Percentiles rank a stretch among this genome's conserved stretches.
These are phyloP conservation scores for Chelonus formosanus DNA, from an alignment of 2,888 invertebrate species.

Conservation along the genomic window DNA sequence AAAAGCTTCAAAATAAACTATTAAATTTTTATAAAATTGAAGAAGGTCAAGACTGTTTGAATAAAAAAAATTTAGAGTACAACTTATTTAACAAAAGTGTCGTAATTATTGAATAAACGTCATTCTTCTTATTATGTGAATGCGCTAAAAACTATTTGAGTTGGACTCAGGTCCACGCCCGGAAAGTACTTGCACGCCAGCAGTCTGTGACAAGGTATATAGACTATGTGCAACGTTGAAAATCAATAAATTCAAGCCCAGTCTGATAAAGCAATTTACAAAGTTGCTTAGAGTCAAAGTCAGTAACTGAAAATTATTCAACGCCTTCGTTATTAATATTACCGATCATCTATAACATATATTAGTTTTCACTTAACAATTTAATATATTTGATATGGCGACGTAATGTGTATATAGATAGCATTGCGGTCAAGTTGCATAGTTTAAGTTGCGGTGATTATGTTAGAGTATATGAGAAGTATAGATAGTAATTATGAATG, in stretches of 20 bases:
- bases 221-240: constrained; percentile 16
- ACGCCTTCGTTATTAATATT: too few relatives aligned
- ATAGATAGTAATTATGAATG: neutral
- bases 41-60: too few relatives aligned
- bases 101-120: neutral
- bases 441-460: neutral
- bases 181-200: constrained; percentile 1
- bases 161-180: constrained; percentile 1
- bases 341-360: too few relatives aligned
- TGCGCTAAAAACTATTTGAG: constrained; percentile 1
- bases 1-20: too few relatives aligned
- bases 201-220: constrained; percentile 2
- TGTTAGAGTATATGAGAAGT: neutral
- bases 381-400: neutral
- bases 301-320: too few relatives aligned
- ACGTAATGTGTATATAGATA: neutral
- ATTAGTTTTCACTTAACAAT: too few relatives aligned
- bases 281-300: too few relatives aligned
- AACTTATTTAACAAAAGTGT: too few relatives aligned
- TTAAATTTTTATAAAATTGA: too few relatives aligned
- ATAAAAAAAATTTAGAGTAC: too few relatives aligned
- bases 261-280: constrained; percentile 3
- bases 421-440: neutral
- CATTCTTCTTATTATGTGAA: neutral
- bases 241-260: constrained; percentile 18